These are phyloP conservation scores for Scarus forsteni DNA, from an alignment of 2,797 vertebrate species.

Conservation along the genomic window DNA sequence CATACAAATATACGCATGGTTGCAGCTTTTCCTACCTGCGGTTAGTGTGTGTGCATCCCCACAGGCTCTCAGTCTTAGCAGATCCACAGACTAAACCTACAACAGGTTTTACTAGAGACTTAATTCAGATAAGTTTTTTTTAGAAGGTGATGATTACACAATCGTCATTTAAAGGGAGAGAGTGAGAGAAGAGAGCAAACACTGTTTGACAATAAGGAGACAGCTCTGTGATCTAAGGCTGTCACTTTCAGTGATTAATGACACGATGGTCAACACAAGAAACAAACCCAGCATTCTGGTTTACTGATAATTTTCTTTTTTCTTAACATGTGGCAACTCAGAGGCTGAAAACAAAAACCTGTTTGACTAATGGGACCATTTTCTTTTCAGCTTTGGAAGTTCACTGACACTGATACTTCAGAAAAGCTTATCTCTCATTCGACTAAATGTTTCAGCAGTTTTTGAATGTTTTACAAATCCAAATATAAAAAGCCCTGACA, in stretches of 20 bases:
- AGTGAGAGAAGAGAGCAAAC: neutral
- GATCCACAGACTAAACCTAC: conserved; percentile 15
- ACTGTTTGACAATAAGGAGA: conserved; percentile 8
- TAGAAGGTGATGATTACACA: conserved; percentile 18
- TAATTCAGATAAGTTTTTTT: conserved; percentile 21
- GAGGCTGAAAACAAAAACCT: too few species aligned
- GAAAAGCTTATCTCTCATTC: too few species aligned
- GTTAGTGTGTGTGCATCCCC: neutral
- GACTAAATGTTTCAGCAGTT: neutral
- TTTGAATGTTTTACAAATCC: neutral
- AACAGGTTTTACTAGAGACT: neutral
- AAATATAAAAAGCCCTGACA: too few species aligned
- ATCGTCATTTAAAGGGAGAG: neutral
- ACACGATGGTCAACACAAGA: neutral
- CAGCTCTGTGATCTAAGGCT: conserved; percentile 25
- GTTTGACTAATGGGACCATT: too few species aligned
- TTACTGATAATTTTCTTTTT: neutral
- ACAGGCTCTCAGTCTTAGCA: neutral
- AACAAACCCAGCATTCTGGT: neutral
- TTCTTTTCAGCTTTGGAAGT: too few species aligned
- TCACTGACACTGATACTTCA: neutral
- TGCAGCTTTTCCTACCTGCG: conserved; percentile 3
- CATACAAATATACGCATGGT: neutral
- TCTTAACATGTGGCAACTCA: too few species aligned
- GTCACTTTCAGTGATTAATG: neutral